These are phyloP conservation scores for Gymnothorax reevesii DNA, from an alignment of 2,797 vertebrate genomes.

Conservation along the genomic window DNA sequence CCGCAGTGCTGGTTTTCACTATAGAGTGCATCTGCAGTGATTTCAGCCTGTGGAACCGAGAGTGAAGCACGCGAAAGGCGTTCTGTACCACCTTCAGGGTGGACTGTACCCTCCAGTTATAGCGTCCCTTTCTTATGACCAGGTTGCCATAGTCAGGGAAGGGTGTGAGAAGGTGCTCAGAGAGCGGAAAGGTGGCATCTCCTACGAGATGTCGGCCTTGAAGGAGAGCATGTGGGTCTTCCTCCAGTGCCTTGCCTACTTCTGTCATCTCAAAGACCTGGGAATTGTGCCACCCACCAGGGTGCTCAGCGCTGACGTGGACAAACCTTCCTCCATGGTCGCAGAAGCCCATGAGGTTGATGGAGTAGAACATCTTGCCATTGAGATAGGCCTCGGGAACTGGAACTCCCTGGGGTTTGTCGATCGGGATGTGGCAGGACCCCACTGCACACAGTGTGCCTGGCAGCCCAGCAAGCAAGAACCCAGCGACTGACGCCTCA, in stretches of 20 bases:
- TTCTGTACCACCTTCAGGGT: slow-evolving; percentile 40
- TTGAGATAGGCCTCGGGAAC: slow-evolving; percentile 43
- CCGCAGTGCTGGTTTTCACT: slow-evolving; percentile 29
- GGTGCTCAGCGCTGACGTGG: slow-evolving; percentile 42
- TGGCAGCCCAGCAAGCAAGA: slow-evolving; percentile 38
- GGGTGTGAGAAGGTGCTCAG: slow-evolving; percentile 44
- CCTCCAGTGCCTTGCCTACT: slow-evolving; percentile 38
- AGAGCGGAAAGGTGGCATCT: slow-evolving; percentile 43
- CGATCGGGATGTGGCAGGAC: slow-evolving; percentile 38
- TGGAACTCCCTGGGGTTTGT: slow-evolving; percentile 39
- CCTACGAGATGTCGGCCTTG: slow-evolving; percentile 42
- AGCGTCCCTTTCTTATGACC: slow-evolving; percentile 43
- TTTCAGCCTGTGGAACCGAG: slow-evolving; percentile 40
- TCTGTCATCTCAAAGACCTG: slow-evolving; percentile 42
- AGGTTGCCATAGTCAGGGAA: slow-evolving; percentile 48
- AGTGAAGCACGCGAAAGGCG: slow-evolving; percentile 38
- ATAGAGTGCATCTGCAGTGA: slow-evolving; percentile 41
- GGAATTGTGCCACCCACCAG: slow-evolving; percentile 48
- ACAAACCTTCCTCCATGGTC: slow-evolving; percentile 42
- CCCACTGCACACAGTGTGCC: slow-evolving; percentile 44
- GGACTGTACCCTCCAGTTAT: slow-evolving; percentile 45
- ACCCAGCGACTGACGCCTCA: slow-evolving; percentile 32
- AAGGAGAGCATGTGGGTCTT: slow-evolving; percentile 42
- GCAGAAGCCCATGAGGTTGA: slow-evolving; percentile 48
- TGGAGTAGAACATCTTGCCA: slow-evolving; percentile 24